Percentiles rank a stretch among this genome's conserved stretches.
Conservation (phyloP, 2,113 vertebrate species). For the Lichenostomus cassidix region DNA sequence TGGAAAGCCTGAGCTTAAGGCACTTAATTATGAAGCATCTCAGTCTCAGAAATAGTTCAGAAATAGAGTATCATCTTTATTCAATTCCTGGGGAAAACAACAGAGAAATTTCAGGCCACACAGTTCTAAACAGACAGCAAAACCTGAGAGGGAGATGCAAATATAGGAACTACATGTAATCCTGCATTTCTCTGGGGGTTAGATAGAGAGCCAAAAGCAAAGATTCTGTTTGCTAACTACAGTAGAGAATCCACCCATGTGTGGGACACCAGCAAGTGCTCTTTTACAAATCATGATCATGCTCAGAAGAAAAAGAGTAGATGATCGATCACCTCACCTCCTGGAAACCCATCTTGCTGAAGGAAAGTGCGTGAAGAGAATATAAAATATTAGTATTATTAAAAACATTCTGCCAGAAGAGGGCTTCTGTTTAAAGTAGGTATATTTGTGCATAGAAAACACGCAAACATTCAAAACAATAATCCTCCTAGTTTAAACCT, state of each 20-base stretch:
- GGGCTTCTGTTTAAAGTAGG: conserved; percentile 5
- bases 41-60: neutral
- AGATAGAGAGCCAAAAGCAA: neutral
- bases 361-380: neutral
- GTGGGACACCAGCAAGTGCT: neutral
- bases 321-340: neutral
- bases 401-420: conserved; percentile 35
- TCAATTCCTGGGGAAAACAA: neutral
- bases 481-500: neutral
- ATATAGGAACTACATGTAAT: neutral
- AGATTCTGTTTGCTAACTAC: neutral
- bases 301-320: neutral
- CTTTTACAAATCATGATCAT: neutral
- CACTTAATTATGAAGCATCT: neutral
- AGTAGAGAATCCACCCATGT: neutral
- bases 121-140: neutral
- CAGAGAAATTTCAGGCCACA: neutral
- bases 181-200: neutral
- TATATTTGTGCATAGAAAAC: neutral
- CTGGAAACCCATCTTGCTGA: neutral
- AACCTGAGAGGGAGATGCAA: neutral
- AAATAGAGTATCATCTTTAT: neutral
- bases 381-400: conserved; percentile 7
- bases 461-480: neutral
- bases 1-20: neutral